phyloP scores from a whole-genome alignment of 2,888 invertebrate species.

The Mylabris sibirica region DNA sequence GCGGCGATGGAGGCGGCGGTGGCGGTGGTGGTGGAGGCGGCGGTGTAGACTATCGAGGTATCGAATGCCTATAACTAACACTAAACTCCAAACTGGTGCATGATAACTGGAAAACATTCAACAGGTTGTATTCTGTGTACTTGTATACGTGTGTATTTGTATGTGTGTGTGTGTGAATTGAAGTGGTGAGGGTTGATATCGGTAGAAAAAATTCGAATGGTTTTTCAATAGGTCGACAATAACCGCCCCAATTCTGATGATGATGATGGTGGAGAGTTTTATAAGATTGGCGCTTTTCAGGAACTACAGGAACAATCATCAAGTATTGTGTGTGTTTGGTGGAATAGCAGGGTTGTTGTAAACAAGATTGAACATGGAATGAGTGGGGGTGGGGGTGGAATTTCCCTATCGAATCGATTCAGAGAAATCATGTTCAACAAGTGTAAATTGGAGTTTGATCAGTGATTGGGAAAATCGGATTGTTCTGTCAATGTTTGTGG shows the following conservation, averaged over 20 bases:
- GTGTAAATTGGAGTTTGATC: not conserved
- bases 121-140: conserved; percentile 23
- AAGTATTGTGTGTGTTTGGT: too few relatives aligned
- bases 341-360: too few relatives aligned
- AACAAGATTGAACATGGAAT: too few relatives aligned
- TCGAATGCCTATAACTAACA: conserved; percentile 22
- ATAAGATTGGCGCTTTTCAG: not conserved
- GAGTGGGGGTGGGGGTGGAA: not conserved
- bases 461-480: not conserved
- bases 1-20: not conserved
- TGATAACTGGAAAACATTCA: conserved; percentile 23
- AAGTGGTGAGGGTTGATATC: not conserved
- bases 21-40: not conserved
- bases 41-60: conserved; percentile 23
- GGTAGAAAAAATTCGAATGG: conserved; percentile 24
- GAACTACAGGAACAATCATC: not conserved
- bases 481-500: not conserved
- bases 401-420: not conserved
- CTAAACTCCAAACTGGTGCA: not conserved
- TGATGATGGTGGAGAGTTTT: not conserved
- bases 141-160: too few relatives aligned
- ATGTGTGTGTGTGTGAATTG: not conserved
- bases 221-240: conserved; percentile 22
- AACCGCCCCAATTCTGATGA: not conserved
- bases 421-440: not conserved